Conservation (phyloP, 2,113 vertebrate species). For the Elanoides forficatus region DNA sequence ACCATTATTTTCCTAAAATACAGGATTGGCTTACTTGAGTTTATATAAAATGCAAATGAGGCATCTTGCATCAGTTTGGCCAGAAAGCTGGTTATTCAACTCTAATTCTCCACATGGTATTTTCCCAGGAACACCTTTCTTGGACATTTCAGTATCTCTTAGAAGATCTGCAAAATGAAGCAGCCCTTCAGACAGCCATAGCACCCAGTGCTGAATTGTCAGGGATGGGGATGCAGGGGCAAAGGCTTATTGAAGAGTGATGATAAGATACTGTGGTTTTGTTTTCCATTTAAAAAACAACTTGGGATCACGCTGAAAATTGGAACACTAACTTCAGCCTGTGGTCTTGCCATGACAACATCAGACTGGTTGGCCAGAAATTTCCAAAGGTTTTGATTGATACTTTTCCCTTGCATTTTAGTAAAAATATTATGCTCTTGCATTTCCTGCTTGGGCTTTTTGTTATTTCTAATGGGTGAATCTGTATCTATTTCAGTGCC, state of each 20-base stretch:
- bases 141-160: neutral
- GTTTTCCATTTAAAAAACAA: neutral
- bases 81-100: neutral
- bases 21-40: neutral
- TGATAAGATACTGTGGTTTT: neutral
- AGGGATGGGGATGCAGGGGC: neutral
- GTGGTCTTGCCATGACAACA: neutral
- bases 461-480: neutral
- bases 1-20: neutral
- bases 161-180: neutral
- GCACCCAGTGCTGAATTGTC: neutral
- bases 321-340: neutral
- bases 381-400: neutral
- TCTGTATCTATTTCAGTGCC: neutral
- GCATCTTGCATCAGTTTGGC: neutral
- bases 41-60: neutral
- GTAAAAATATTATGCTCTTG: neutral
- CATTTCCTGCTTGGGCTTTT: neutral
- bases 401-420: neutral
- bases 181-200: neutral
- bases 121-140: neutral
- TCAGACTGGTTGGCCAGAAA: neutral
- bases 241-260: neutral
- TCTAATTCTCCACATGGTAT: neutral
- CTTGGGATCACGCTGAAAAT: neutral